Conservation (phyloP, 2,888 invertebrate genomes). For the Trachelus iudaicus region DNA sequence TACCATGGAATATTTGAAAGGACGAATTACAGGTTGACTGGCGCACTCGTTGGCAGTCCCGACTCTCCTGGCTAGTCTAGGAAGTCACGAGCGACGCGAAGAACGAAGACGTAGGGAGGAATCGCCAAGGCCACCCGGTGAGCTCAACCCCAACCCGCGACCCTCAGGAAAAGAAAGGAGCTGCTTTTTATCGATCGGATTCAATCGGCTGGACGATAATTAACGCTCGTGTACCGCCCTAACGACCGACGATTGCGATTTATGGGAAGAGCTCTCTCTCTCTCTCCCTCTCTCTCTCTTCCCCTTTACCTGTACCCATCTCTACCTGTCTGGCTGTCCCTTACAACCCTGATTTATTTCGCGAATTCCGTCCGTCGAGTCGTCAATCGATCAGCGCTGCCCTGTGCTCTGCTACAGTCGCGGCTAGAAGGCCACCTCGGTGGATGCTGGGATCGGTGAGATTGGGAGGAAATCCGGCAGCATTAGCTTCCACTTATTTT, state of each 20-base stretch:
- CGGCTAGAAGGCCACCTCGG: too few relatives aligned
- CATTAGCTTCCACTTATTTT: too few relatives aligned
- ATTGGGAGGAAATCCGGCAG: too few relatives aligned
- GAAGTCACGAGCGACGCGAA: too few relatives aligned
- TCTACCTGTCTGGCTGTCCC: slow-evolving; percentile 32
- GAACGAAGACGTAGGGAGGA: too few relatives aligned
- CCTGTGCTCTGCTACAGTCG: too few relatives aligned
- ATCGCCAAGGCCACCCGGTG: slow-evolving; percentile 26
- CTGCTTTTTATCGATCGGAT: slow-evolving; percentile 51
- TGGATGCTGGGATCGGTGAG: too few relatives aligned
- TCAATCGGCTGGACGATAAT: slow-evolving; percentile 52
- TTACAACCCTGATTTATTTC: slow-evolving; percentile 36
- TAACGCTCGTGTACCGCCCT: slow-evolving; percentile 52
- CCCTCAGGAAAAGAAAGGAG: slow-evolving; percentile 28
- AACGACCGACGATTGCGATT: slow-evolving; percentile 51
- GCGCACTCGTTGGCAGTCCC: not conserved
- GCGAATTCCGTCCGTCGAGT: not conserved
- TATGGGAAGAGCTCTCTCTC: slow-evolving; percentile 38
- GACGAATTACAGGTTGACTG: too few relatives aligned
- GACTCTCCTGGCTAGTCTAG: not conserved
- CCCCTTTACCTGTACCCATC: slow-evolving; percentile 14
- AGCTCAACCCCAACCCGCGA: slow-evolving; percentile 30
- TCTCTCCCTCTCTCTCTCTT: too few relatives aligned
- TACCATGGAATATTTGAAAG: too few relatives aligned
- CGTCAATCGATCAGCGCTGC: too few relatives aligned